Conservation (phyloP, 1,140 invertebrate genomes). For the Ips nitidus region DNA sequence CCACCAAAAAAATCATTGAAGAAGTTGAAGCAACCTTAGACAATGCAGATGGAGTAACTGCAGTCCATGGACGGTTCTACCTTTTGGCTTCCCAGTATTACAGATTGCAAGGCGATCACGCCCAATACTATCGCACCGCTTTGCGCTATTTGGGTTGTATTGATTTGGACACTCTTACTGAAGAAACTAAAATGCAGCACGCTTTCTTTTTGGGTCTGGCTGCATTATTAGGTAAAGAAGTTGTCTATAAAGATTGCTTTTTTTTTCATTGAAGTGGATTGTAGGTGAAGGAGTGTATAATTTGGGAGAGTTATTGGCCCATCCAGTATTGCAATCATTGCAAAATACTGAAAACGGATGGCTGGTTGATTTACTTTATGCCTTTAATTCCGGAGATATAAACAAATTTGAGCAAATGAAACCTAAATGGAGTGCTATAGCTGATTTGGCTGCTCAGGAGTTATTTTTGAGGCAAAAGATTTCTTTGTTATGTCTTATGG, state of each 20-base stretch:
- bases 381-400: constrained; percentile 93
- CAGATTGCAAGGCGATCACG: constrained; percentile 81
- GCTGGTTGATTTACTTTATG: constrained; percentile 86
- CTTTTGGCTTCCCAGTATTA: constrained; percentile 89
- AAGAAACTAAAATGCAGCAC: constrained; percentile 73
- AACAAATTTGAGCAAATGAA: constrained; percentile 80
- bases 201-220: constrained; percentile 93
- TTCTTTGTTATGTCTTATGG: constrained; percentile 94
- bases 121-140: constrained; percentile 93
- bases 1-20: constrained; percentile 87
- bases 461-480: constrained; percentile 88
- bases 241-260: not conserved
- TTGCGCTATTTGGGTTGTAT: constrained; percentile 94
- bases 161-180: constrained; percentile 67
- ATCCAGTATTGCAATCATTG: constrained; percentile 88
- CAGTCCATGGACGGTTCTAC: constrained; percentile 94
- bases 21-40: constrained; percentile 85
- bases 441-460: constrained; percentile 86
- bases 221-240: constrained; percentile 66
- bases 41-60: constrained; percentile 85
- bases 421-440: constrained; percentile 77
- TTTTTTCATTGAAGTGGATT: not conserved
- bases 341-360: constrained; percentile 82
- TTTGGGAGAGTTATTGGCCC: constrained; percentile 93
- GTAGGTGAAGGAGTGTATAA: constrained; percentile 94